These are phyloP conservation scores for Ciconia stormi DNA, from an alignment of 2,113 vertebrate genomes.

Conservation along the genomic window DNA sequence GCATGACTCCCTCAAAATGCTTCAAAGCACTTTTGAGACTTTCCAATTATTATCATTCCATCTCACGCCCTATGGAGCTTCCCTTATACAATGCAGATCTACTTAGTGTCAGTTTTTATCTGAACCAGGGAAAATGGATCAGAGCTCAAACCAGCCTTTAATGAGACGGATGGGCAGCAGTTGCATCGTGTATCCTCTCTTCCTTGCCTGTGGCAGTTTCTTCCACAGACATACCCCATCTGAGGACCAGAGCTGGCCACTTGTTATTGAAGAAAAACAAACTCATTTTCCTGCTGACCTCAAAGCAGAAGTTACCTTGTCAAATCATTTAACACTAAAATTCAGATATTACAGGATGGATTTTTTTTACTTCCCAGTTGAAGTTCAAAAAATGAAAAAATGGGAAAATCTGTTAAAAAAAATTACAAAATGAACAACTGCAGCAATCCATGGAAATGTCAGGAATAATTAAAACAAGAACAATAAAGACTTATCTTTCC, in stretches of 20 bases:
- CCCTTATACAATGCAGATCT: neutral
- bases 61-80: neutral
- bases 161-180: neutral
- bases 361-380: neutral
- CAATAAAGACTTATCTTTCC: neutral
- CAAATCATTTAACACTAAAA: neutral
- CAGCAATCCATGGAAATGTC: neutral
- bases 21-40: neutral
- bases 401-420: neutral
- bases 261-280: neutral
- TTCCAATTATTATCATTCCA: neutral
- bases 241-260: neutral
- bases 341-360: neutral
- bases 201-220: neutral
- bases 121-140: neutral
- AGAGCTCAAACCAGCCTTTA: neutral
- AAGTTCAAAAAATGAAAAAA: neutral
- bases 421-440: neutral
- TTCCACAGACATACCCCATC: neutral
- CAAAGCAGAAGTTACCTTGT: neutral
- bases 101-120: neutral
- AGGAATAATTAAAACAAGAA: neutral
- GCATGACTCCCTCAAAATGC: neutral
- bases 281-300: neutral
- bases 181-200: neutral